Evolutionary conservation across 1,140 invertebrate genomes (phyloP).

Genomic region (Adoxophyes honmai): DNA sequence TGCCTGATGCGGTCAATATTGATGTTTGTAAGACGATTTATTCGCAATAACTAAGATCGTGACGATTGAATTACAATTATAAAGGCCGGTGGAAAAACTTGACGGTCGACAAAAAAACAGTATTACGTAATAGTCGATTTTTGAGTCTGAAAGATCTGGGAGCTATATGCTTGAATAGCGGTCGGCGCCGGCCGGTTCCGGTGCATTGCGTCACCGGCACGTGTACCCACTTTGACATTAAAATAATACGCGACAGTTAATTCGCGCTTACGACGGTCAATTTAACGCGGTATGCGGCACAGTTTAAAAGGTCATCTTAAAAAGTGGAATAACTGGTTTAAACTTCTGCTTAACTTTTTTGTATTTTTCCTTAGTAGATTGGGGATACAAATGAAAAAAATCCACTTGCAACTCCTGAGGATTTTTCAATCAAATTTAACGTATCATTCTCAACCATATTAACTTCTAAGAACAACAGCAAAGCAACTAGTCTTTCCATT

Average conservation of each 20-base stretch:
- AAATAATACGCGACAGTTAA: slow-evolving; percentile 11
- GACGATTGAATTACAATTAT: background rate
- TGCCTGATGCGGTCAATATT: too few species aligned
- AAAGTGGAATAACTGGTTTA: background rate
- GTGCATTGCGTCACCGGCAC: background rate
- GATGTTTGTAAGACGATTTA: too few species aligned
- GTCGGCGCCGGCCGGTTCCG: slow-evolving; percentile 5
- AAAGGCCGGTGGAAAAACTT: background rate
- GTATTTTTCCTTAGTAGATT: too few species aligned
- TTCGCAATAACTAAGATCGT: background rate
- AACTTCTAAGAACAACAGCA: too few species aligned
- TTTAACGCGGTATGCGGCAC: background rate
- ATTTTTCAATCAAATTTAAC: too few species aligned
- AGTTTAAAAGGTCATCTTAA: slow-evolving; percentile 1
- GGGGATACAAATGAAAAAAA: too few species aligned
- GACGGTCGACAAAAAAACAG: background rate
- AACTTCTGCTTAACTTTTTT: too few species aligned
- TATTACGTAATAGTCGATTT: slow-evolving; percentile 4
- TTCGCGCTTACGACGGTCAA: background rate
- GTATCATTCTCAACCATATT: too few species aligned
- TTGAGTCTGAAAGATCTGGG: background rate
- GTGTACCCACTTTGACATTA: background rate
- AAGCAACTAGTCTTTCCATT: too few species aligned
- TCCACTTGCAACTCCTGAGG: too few species aligned
- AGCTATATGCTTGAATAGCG: background rate